These are phyloP conservation scores for Palaemon carinicauda DNA, from an alignment of 1,140 invertebrate species.

Conservation along the genomic window DNA sequence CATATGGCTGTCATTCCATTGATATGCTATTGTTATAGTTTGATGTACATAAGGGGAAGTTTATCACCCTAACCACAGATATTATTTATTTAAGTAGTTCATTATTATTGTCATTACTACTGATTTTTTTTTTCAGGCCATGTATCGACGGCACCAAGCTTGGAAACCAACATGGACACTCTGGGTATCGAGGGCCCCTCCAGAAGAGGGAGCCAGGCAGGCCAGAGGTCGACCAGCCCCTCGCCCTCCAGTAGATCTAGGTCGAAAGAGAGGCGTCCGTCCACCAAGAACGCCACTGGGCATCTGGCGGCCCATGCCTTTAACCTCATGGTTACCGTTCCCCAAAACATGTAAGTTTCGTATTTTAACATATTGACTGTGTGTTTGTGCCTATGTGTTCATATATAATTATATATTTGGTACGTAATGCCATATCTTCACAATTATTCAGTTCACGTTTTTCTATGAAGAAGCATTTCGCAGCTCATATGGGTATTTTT, in stretches of 20 bases:
- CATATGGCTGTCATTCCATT: too few species aligned
- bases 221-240: conserved; percentile 18
- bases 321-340: conserved; percentile 49
- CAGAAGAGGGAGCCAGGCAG: background rate
- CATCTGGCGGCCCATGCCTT: conserved; percentile 48
- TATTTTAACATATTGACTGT: background rate
- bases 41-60: too few species aligned
- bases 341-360: conserved; percentile 35
- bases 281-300: conserved; percentile 36
- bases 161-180: conserved; percentile 43
- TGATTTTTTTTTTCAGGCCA: conserved; percentile 30
- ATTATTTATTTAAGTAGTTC: too few species aligned
- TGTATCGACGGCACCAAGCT: conserved; percentile 43
- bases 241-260: conserved; percentile 22
- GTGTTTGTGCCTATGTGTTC: too few species aligned
- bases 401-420: too few species aligned
- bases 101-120: background rate
- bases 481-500: too few species aligned
- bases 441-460: too few species aligned
- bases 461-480: too few species aligned
- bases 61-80: too few species aligned
- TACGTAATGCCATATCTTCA: too few species aligned
- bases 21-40: too few species aligned
- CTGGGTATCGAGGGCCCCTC: conserved; percentile 23
- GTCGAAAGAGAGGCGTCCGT: conserved; percentile 17